Evolutionary conservation across 2,888 invertebrate species (phyloP), one percentile per base, ranked within the genome.

Genomic region (Crioceris asparagi): DNA sequence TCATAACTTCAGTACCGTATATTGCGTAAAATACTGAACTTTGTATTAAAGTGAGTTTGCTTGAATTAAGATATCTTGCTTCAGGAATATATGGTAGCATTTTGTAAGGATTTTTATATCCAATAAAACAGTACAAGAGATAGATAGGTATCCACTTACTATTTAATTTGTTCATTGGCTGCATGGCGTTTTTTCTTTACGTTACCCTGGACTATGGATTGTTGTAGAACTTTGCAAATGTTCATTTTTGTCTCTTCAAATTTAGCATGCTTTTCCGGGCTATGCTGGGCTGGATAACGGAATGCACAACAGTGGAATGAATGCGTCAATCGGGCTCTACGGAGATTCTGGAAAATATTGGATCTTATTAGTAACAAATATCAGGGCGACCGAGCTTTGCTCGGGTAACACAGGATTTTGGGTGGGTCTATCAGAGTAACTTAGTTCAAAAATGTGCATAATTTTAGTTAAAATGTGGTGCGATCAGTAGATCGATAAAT

Each of bases 221-320:
- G 39, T 10, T 30, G 36, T 4, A 47, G 25, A 21, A 47, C 49
- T 35, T 51, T 44, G 37, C 62, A 62, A 23, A 51, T 46, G 30
- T 52, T 48, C 35, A 51, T 53, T 17, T 75, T 60, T 47, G 74
- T 72, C 6, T 71, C 69, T 54, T 75, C 67, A 51, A 75, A 73
- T 36, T 74, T 64, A 11, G 75, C 76, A 57, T 82, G 80, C 10
- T 75, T 65, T 12, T 67, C 66, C 0, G 85, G 86, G 62, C 86
- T 75, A 57, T 90, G 88, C 7, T 80, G 73, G 46, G 81, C 79
- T 0, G 88, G 88, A 59, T 78, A 84, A 54, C 77, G 75, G 63
- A 90, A 90, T 5, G 90, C 90, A 61, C 91, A 91, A 65, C 91
- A 91, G 56, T 91, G 90, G 62, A 88, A 87, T 33, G 85, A 81